Base-by-base conservation (phyloP, 2,888 invertebrate genomes). In the Dasysyrphus albostriatus region DNA sequence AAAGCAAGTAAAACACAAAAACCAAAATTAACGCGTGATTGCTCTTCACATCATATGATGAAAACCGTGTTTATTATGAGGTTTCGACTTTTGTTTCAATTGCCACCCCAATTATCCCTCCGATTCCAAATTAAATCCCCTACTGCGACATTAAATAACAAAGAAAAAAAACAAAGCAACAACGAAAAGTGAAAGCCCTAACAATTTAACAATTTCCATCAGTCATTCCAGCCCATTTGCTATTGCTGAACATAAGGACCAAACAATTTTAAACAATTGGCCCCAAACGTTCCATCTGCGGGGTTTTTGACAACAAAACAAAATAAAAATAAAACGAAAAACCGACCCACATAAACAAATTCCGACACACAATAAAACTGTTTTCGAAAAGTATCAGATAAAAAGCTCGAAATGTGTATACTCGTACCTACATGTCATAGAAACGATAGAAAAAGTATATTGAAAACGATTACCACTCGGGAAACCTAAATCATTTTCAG, bases 401-500 rank as follows among this genome's bases (percentile, higher is more conserved):
- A 67, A 58, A 73, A 29, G 58, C 8, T 49, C 14, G n/a, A 34
- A 51, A 67, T 14, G n/a, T 34, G 4, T 34, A 34, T 51, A 14
- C 0, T 24, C 24, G 24, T 24, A 7, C n/a, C 4, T 14, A 29
- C 5, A 54, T 56, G 67, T 14, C 56, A 54, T 34, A 37, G 61
- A 51, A 24, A 37, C 24, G 32, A 47, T 47, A 19, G n/a, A 44
- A 59, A 73, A 74, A 56, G 29, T 75, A 63, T 47, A 70, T 56
- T 49, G 63, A 58, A 74, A 85, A 85, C 82, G 73, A 78, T 82
- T 85, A 82, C 81, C 85, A 58, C 77, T 74, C 58, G 73, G 82
- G 61, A 63, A 78, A 85, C 82, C 85, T 85, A 85, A 85, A 85
- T 85, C 82, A 85, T 85, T 85, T 85, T 85, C 61, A 74, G 70